A percentile compares a stretch with the other conserved stretches of the same genome.
Conservation (phyloP, 1,140 invertebrate species). For the Chironomus tepperi region DNA sequence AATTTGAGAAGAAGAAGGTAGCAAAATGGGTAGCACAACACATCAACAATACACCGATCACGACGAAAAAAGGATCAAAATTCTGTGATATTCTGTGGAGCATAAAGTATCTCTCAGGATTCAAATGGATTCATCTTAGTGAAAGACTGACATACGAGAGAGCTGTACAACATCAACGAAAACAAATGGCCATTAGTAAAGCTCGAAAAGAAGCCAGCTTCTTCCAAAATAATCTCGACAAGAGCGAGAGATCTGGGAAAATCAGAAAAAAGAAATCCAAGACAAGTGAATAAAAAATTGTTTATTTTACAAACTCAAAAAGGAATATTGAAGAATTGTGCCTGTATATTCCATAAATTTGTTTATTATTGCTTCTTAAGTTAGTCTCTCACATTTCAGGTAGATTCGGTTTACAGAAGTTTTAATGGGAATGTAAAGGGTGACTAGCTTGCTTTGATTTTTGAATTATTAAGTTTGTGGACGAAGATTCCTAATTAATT, state of each 20-base stretch:
- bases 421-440: neutral
- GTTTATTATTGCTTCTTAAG: too few species aligned
- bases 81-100: slow-evolving; percentile 85
- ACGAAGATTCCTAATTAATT: too few species aligned
- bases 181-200: slow-evolving; percentile 80
- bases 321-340: too few species aligned
- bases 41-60: slow-evolving; percentile 82
- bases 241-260: slow-evolving; percentile 58
- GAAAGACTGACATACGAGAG: slow-evolving; percentile 88
- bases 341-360: too few species aligned
- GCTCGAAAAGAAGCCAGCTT: slow-evolving; percentile 83
- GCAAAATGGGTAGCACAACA: slow-evolving; percentile 74
- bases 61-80: slow-evolving; percentile 74
- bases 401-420: neutral
- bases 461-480: too few species aligned
- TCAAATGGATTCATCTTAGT: slow-evolving; percentile 92
- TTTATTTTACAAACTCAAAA: too few species aligned
- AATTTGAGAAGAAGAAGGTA: slow-evolving; percentile 82
- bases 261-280: slow-evolving; percentile 33
- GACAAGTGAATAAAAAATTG: neutral
- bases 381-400: neutral
- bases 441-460: neutral
- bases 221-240: slow-evolving; percentile 74
- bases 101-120: slow-evolving; percentile 89
- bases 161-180: slow-evolving; percentile 75